Base-by-base conservation (phyloP, 2,888 invertebrate species). In the Phalera bucephala region DNA sequence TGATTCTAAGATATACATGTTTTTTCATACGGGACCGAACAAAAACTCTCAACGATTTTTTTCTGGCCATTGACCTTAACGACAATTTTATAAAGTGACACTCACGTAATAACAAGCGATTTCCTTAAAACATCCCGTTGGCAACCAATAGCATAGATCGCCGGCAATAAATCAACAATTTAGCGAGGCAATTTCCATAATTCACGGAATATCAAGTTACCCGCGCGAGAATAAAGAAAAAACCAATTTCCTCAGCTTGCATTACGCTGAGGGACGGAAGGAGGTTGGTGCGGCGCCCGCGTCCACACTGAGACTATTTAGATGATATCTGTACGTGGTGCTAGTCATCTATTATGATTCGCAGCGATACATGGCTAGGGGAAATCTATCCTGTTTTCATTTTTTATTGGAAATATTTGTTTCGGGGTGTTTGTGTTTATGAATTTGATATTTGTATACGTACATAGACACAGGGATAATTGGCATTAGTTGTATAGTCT, bases 181-280 rank as follows among this genome's bases (percentile, higher is more conserved):
- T 83, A 82, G 80, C 73, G 52, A 59, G 51, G 76, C 85, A 81
- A 87, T 87, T 87, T 86, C 77, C 86, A 88, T 87, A 87, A 87
- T 87, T 87, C 87, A 87, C 80, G 79, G 84, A 80, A 82, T 86
- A 87, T 86, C 86, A 85, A 86, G 80, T 86, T 83, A 82, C 80
- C 65, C 66, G 64, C 63, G 62, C 64, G 69, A 65, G 79, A 77
- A 84, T 83, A 84, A 86, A 85, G 85, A 87, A 87, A 87, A 86
- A 86, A 82, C 85, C 86, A 87, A 88, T 87, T 88, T 87, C 82
- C 86, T 76, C 64, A 58, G 76, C 76, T 78, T 82, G 80, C 83
- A 81, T 80, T 81, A 80, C 75, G 36, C 40, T 62, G 60, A 70
- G 73, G 78, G 79, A 72, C 64, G 71, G 50, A 60, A 64, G 66